A percentile compares a stretch with the other conserved stretches of the same genome.
phyloP scores from a whole-genome alignment of 2,888 invertebrate species.

The Drosophila austrosaltans region DNA sequence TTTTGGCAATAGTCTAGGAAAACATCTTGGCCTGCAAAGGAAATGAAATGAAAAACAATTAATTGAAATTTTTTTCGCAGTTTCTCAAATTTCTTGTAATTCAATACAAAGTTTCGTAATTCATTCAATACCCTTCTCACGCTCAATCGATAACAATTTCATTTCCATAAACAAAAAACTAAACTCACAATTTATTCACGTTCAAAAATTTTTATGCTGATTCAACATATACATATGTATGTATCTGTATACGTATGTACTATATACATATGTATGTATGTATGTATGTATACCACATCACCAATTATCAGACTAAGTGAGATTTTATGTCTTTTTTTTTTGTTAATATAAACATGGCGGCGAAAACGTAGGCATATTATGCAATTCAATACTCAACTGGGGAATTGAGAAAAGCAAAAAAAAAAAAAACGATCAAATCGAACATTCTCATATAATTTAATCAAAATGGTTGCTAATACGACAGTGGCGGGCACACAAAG shows the following conservation, averaged over 20 bases:
- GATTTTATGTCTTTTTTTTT: constrained; percentile 8
- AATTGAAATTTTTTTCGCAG: neutral
- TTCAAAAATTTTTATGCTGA: constrained; percentile 1
- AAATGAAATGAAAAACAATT: neutral
- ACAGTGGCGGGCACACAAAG: neutral
- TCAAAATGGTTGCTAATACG: neutral
- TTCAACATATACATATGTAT: neutral
- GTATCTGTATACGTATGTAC: no score
- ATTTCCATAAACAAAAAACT: constrained; percentile 38
- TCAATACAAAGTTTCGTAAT: constrained; percentile 39
- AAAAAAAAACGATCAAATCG: neutral
- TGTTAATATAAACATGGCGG: constrained; percentile 61
- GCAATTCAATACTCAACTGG: constrained; percentile 51
- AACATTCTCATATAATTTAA: neutral
- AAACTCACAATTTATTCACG: constrained; percentile 8
- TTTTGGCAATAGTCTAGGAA: constrained; percentile 90
- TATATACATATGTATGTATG: neutral
- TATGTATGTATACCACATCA: no score
- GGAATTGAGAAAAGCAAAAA: neutral
- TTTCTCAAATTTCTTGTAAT: constrained; percentile 29
- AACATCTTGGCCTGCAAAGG: constrained; percentile 84
- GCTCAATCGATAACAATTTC: neutral
- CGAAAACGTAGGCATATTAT: constrained; percentile 61
- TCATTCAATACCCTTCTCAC: constrained; percentile 9
- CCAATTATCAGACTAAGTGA: constrained; percentile 37